These are phyloP conservation scores for Ammodytes marinus DNA, from an alignment of 2,113 vertebrate species.

Conservation along the genomic window DNA sequence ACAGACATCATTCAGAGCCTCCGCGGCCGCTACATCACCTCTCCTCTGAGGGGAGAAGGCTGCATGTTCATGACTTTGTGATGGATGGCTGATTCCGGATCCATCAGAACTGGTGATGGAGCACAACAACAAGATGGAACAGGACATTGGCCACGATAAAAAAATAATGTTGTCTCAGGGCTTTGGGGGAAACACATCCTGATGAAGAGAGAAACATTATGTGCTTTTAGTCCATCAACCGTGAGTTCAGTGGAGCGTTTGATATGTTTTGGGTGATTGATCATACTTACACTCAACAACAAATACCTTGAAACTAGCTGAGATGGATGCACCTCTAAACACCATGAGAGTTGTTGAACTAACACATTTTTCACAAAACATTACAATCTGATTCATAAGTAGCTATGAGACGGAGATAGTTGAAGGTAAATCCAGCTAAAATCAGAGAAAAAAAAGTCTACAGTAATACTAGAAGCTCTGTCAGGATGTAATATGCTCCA, in stretches of 20 bases:
- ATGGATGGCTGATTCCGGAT: slow-evolving; percentile 65
- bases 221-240: slow-evolving; percentile 26
- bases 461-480: too few species aligned
- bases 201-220: slow-evolving; percentile 30
- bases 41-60: slow-evolving; percentile 55
- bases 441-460: background rate
- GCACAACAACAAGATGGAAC: slow-evolving; percentile 36
- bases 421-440: background rate
- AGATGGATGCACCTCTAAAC: background rate
- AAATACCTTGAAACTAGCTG: background rate
- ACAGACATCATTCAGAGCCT: slow-evolving; percentile 64
- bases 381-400: background rate
- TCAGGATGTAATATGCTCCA: too few species aligned
- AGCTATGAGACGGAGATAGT: background rate
- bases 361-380: background rate
- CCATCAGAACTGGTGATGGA: slow-evolving; percentile 54
- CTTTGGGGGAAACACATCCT: slow-evolving; percentile 13
- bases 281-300: background rate
- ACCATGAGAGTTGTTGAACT: background rate
- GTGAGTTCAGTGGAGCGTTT: background rate
- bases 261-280: background rate
- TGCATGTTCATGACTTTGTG: slow-evolving; percentile 73
- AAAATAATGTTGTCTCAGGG: slow-evolving; percentile 55
- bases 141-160: slow-evolving; percentile 12
- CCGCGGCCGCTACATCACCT: slow-evolving; percentile 41